These are phyloP conservation scores for Nothocercus nigrocapillus DNA, from an alignment of 2,113 vertebrate species.

Conservation along the genomic window DNA sequence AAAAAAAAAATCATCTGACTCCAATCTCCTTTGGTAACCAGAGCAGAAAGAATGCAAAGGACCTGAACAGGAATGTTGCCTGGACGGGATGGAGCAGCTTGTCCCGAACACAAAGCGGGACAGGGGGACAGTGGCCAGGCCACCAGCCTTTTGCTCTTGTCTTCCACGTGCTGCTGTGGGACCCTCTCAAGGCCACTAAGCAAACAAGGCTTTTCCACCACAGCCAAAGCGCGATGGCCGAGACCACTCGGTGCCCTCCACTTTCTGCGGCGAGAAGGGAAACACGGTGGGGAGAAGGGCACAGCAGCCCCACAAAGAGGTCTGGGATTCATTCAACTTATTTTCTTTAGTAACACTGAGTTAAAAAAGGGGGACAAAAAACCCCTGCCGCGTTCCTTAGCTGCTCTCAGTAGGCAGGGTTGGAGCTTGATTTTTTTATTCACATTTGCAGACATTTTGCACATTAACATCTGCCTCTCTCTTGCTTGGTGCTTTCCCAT, in stretches of 20 bases:
- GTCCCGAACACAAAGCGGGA: not conserved
- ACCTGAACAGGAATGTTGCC: not conserved
- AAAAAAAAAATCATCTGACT: slow-evolving; percentile 22
- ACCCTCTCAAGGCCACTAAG: not conserved
- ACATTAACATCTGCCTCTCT: not conserved
- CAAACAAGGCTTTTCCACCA: not conserved
- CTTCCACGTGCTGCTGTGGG: not conserved
- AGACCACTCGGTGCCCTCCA: not conserved
- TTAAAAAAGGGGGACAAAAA: not conserved
- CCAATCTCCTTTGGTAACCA: not conserved
- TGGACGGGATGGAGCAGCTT: not conserved
- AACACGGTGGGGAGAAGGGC: not conserved
- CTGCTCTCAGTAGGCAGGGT: not conserved
- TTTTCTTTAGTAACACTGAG: slow-evolving; percentile 29
- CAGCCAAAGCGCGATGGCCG: not conserved
- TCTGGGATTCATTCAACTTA: slow-evolving; percentile 49
- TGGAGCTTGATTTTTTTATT: not conserved
- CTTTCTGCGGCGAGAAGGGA: not conserved
- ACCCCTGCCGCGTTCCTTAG: not conserved
- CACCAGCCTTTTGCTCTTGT: not conserved
- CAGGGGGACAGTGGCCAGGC: not conserved
- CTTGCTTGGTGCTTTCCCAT: not conserved
- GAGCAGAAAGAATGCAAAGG: not conserved
- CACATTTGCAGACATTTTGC: not conserved
- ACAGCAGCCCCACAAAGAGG: not conserved